Conservation (phyloP, 1,140 invertebrate species). For the Agrypnia vestita region DNA sequence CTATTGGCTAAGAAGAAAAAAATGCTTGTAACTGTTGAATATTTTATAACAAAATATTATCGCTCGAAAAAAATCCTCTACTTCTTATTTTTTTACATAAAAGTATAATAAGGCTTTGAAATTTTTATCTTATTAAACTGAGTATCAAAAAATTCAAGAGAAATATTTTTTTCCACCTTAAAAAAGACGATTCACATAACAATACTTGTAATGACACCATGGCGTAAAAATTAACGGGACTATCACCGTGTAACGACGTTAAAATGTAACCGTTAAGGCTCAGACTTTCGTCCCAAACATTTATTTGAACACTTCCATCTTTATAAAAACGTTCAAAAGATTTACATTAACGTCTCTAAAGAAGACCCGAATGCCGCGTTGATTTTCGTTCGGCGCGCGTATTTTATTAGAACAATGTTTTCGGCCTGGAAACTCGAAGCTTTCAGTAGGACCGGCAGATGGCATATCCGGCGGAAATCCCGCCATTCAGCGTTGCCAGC, state of each 20-base stretch:
- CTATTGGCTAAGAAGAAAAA: too few species aligned
- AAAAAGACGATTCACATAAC: constrained; percentile 23
- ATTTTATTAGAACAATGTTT: neutral
- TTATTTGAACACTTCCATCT: neutral
- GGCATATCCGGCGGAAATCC: constrained; percentile 55
- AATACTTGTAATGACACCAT: constrained; percentile 36
- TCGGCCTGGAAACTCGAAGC: constrained; percentile 18
- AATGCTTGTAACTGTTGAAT: too few species aligned
- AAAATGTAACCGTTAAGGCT: constrained; percentile 54
- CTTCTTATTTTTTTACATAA: too few species aligned
- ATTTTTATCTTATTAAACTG: neutral
- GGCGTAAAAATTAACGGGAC: constrained; percentile 51
- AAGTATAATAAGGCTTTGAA: neutral
- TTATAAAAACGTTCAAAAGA: neutral
- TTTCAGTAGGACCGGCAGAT: constrained; percentile 54
- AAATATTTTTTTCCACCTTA: constrained; percentile 24
- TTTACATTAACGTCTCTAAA: neutral
- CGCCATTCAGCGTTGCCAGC: constrained; percentile 49
- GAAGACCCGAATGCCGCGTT: neutral
- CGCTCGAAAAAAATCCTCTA: too few species aligned
- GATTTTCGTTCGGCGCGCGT: neutral
- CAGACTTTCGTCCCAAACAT: neutral
- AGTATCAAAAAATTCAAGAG: constrained; percentile 14
- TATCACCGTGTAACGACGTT: constrained; percentile 39
- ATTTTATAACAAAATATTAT: too few species aligned